Evolutionary conservation across 2,113 vertebrate genomes (phyloP).

Genomic region (Pangasianodon gigas): DNA sequence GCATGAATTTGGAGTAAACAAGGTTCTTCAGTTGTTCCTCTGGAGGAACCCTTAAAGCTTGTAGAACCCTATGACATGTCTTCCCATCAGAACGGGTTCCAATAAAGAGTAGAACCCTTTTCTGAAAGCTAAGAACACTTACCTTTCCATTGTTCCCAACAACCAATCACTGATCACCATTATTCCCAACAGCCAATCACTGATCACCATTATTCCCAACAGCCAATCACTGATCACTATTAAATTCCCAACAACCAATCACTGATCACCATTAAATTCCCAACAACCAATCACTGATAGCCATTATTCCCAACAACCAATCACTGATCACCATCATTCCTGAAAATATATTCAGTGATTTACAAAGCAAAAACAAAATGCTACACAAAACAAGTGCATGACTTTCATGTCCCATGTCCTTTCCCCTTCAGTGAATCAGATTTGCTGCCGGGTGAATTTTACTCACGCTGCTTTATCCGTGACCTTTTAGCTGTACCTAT

Average conservation of each 20-base stretch:
- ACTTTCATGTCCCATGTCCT: not conserved
- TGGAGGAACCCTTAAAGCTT: not conserved
- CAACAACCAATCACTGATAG: not conserved
- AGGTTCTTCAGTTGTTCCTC: not conserved
- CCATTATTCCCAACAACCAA: not conserved
- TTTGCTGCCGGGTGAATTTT: not conserved
- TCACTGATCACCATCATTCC: not conserved
- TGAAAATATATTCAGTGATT: not conserved
- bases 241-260: not conserved
- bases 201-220: too few species aligned
- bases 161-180: not conserved
- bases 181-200: too few species aligned
- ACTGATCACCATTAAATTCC: not conserved
- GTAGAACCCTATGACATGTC: not conserved
- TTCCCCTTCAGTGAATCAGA: not conserved
- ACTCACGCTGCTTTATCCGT: not conserved
- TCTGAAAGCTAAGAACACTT: not conserved
- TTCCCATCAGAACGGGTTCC: not conserved
- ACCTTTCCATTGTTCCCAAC: not conserved
- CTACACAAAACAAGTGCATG: not conserved
- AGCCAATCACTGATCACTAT: too few species aligned
- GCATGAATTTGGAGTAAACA: not conserved
- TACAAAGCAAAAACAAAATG: not conserved
- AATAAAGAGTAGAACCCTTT: not conserved
- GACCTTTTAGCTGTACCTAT: not conserved